Percentiles rank a stretch among this genome's conserved stretches.
Conservation (phyloP, 1,140 invertebrate genomes). For the Bombus terrestris region DNA sequence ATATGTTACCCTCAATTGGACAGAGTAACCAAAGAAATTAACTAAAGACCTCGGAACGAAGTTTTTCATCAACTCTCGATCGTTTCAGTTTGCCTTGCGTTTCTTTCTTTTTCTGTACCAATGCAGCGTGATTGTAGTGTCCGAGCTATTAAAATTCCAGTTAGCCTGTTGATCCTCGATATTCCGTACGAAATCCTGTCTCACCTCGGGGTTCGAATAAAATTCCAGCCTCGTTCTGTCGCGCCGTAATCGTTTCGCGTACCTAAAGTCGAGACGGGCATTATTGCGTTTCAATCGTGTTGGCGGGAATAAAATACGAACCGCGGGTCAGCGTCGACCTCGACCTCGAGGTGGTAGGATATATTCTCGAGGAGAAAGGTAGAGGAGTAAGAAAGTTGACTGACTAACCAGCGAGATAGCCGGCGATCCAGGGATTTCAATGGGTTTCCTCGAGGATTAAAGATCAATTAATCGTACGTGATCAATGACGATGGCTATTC, state of each 20-base stretch:
- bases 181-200: background rate
- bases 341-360: background rate
- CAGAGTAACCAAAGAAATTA: too few species aligned
- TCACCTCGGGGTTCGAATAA: background rate
- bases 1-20: too few species aligned
- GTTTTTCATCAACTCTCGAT: background rate
- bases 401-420: background rate
- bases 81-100: background rate
- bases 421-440: background rate
- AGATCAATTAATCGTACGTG: conserved; percentile 60
- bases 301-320: conserved; percentile 10
- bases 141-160: conserved; percentile 30
- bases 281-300: conserved; percentile 25
- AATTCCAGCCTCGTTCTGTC: conserved; percentile 26
- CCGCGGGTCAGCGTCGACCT: conserved; percentile 30
- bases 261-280: background rate
- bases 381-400: background rate
- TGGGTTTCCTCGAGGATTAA: conserved; percentile 56
- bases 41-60: background rate
- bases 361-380: conserved; percentile 1
- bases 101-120: background rate
- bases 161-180: conserved; percentile 12
- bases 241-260: conserved; percentile 14
- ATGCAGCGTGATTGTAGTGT: background rate
- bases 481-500: conserved; percentile 45